Evolutionary conservation across 2,797 vertebrate genomes (phyloP).

Genomic region (Petrocephalus schoutedeni): DNA sequence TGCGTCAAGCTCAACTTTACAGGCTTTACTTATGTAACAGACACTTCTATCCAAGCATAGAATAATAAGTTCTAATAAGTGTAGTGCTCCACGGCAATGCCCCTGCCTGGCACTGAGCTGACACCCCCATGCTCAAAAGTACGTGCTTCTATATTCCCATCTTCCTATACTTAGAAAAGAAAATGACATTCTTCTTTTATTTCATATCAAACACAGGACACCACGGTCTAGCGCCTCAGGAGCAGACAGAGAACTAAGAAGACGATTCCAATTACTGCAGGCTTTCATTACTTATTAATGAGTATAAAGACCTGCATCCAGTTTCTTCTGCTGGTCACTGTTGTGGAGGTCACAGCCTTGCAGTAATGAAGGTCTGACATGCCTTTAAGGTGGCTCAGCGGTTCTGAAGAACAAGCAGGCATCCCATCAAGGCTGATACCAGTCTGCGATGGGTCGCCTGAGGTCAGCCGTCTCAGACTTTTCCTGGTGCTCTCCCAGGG

Average conservation of each 20-base stretch:
- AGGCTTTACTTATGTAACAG: background rate
- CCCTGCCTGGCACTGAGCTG: background rate
- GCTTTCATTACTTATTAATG: background rate
- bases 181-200: background rate
- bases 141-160: background rate
- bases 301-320: background rate
- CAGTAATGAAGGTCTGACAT: background rate
- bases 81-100: background rate
- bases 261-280: background rate
- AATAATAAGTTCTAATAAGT: background rate
- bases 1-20: background rate
- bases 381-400: background rate
- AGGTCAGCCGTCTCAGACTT: background rate
- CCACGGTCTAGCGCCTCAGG: background rate
- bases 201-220: background rate
- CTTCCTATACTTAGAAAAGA: background rate
- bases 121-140: background rate
- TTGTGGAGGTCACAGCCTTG: background rate
- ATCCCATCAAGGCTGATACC: background rate
- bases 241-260: background rate
- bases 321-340: background rate
- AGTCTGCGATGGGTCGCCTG: background rate
- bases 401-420: background rate
- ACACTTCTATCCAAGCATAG: background rate
- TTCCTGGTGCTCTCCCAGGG: background rate